Base-by-base conservation (phyloP, 2,797 vertebrate species). In the Chiloscyllium punctatum region DNA sequence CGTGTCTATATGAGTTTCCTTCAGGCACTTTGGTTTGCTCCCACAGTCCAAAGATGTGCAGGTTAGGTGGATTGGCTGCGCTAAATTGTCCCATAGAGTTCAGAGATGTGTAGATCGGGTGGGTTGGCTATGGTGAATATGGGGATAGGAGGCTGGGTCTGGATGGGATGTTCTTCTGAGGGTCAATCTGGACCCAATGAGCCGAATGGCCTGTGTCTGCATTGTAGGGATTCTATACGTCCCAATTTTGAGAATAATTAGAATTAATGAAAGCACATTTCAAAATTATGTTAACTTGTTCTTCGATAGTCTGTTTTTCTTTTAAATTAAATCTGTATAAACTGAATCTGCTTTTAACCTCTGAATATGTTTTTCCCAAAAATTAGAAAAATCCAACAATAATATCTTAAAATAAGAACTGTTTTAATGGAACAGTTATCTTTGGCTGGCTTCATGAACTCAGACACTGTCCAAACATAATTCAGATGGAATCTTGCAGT, bases 381-480 rank as follows among this genome's bases (percentile, higher is more conserved):
- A 91, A 57, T 91, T 91, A 62, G 57, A 91, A 91, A 91, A 91
- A 91, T 91, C 57, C 88, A 91, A 91, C 51, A 91, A 91, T 91
- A 91, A 91, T 91, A 91, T 62, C 53, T 66, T 91, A 30, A 91
- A 62, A 91, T 21, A 91, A 91, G 88, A 91, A 91, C 62, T 91
- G 7, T 91, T 66, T 57, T 90, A 33, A 91, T 0, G 4, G 13
- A 91, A 66, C 53, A 66, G 11, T n/a, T 66, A 91, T 91, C 51
- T 33, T 90, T 90, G 87, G 87, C 87, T 90, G 87, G 87, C 25
- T 53, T 62, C 33, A 18, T 62, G 33, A 90, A 57, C 87, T 62
- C 51, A 90, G 87, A 84, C 18, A 4, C 37, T 84, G 79, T 84
- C 57, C 62, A 66, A 91, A 57, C 88, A 66, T n/a, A 91, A 91